Base-by-base conservation (phyloP, 2,797 vertebrate genomes). In the Poeciliopsis turneri region DNA sequence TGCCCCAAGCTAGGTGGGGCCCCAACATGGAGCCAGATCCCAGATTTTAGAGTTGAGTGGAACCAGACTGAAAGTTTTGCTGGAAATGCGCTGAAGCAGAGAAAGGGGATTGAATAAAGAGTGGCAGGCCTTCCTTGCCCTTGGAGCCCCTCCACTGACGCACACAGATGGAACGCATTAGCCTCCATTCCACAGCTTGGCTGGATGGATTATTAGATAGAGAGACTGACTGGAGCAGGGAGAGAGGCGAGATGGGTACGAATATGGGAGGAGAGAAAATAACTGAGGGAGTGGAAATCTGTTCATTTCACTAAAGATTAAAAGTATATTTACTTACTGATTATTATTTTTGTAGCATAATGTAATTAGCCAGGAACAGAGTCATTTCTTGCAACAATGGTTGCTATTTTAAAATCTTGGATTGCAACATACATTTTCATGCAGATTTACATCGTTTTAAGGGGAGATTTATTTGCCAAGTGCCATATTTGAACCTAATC, bases 131-230 rank as follows among this genome's bases (percentile, higher is more conserved):
- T 88, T 87, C 87, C 82, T 88, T 87, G 81, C 86, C 86, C 86
- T 90, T 81, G 82, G 83, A 95, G 79, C 90, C 82, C 77, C 87
- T 82, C 71, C 76, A 90, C 78, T 88, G 85, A 89, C 36, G 51
- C 81, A 87, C 81, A 90, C 94, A 95, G 89, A 93, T 95, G 95
- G 94, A 92, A 95, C 86, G 79, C 90, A 94, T 95, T 95, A 94
- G 88, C 69, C 78, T 79, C 86, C 89, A 89, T 92, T 93, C 90
- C 89, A 83, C 76, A 86, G 78, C 81, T 87, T 90, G 86, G 90
- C 90, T 89, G 89, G 90, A 91, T 90, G 89, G 92, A 93, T 93
- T 91, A 91, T 92, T 87, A 88, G 89, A 91, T 82, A 83, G 81
- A 87, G 88, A 82, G 83, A 72, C 66, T 82, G 86, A 78, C 86